These are phyloP conservation scores for Staurois parvus DNA, from an alignment of 2,797 vertebrate genomes.

Conservation along the genomic window DNA sequence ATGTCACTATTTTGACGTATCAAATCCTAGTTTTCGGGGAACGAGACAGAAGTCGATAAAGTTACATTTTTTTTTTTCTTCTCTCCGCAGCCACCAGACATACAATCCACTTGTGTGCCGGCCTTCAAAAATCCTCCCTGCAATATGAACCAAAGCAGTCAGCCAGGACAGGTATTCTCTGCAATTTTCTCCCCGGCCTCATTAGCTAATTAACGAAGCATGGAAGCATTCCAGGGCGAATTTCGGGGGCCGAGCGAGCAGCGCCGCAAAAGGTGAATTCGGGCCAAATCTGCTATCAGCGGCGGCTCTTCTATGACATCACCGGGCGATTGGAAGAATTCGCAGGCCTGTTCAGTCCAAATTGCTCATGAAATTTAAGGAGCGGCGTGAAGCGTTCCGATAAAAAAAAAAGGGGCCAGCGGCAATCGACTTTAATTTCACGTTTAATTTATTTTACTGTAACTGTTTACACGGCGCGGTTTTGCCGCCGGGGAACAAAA, in stretches of 20 bases:
- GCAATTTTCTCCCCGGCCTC: conserved; percentile 30
- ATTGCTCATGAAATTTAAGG: not conserved
- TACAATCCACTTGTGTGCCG: not conserved
- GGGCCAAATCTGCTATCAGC: conserved; percentile 16
- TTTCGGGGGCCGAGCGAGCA: not conserved
- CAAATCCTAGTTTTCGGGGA: too few species aligned
- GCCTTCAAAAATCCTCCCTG: not conserved
- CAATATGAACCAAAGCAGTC: conserved; percentile 17
- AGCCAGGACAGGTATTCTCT: conserved; percentile 14
- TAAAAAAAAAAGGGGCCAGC: not conserved
- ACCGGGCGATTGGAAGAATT: conserved; percentile 3
- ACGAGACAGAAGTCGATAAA: too few species aligned
- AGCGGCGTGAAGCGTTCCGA: not conserved
- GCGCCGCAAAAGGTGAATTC: not conserved
- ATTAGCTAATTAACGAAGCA: conserved; percentile 36
- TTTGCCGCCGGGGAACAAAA: too few species aligned
- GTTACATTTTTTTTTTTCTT: too few species aligned
- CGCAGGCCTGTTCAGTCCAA: too few species aligned
- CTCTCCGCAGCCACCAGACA: too few species aligned
- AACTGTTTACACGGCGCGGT: too few species aligned
- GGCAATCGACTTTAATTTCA: too few species aligned
- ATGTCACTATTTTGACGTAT: too few species aligned
- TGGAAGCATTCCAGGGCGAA: conserved; percentile 13
- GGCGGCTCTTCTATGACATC: conserved; percentile 9
- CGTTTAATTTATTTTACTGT: too few species aligned